Evolutionary conservation across 1,140 invertebrate species (phyloP), one percentile per base, ranked within the genome.

Genomic region (Uloborus diversus): DNA sequence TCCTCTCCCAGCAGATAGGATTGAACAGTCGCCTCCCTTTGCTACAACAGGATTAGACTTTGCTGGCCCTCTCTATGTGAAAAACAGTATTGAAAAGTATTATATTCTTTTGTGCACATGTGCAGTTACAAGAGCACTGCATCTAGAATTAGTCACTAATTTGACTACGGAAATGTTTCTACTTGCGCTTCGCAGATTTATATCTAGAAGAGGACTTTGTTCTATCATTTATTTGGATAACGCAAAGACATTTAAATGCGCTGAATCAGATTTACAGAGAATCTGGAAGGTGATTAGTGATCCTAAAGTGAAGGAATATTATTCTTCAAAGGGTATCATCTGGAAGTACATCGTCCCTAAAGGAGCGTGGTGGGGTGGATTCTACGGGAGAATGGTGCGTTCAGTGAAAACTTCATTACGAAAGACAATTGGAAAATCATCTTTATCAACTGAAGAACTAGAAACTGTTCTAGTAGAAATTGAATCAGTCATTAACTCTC

Each of bases 111-210:
- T 62, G 23, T 33, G 32, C 11, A 62, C 59, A 62, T 62, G 59
- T 33, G 59, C 59, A 33, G 30, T 33, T 4, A 62, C 28, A 62
- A 33, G 59, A 62, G n/a, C 30, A 3, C 3, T 33, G n/a, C 28
- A 4, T 62, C 13, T 62, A 4, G 59, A 62, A 35, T 17, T 62
- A 62, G 7, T 62, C n/a, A 20, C 30, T 30, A n/a, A 62, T 33
- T 53, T 87, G n/a, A 81, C 71, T 1, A 81, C 86, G 28, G 80
- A 85, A 59, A 78, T 35, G 85, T 80, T 25, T 87, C 42, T 61
- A 83, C 53, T 82, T 81, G n/a, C 78, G 86, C 23, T 78, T 83
- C 59, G 64, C 85, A 33, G 86, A 87, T 69, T 73, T 86, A 9
- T 81, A 84, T 27, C 23, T 83, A 71, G 75, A 85, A 71, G 86